Percentiles rank a stretch among this genome's conserved stretches.
Conservation (phyloP, 1,140 invertebrate genomes). For the Bombyx mandarina region DNA sequence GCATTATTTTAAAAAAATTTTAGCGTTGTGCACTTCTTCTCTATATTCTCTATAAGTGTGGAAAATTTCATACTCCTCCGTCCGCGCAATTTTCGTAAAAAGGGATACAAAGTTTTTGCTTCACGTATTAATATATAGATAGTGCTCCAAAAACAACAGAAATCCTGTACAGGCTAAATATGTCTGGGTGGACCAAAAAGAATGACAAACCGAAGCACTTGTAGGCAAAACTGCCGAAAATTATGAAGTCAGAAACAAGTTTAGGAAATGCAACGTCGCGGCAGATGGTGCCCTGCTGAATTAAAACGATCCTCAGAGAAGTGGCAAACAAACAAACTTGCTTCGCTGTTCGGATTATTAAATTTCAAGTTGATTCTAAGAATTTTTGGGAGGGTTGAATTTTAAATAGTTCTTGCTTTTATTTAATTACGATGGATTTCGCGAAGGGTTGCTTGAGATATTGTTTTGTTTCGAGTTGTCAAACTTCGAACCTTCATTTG, state of each 20-base stretch:
- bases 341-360: conserved; percentile 17
- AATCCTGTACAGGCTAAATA: no score
- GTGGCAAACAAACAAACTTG: conserved; percentile 24
- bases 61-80: no score
- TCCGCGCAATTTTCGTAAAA: no score
- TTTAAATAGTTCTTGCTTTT: no score
- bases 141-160: no score
- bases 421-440: conserved; percentile 14
- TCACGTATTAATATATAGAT: no score
- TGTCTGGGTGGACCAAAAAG: background rate
- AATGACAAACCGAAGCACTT: background rate
- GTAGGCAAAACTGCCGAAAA: conserved; percentile 5
- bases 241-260: conserved; percentile 21
- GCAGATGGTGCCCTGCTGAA: conserved; percentile 27
- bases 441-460: conserved; percentile 12
- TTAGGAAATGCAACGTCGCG: conserved; percentile 12
- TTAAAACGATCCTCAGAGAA: conserved; percentile 25
- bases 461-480: no score
- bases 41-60: no score
- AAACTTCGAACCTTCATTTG: no score
- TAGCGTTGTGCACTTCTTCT: no score
- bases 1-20: no score
- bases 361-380: conserved; percentile 14
- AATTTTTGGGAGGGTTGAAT: conserved; percentile 2
- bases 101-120: no score